Base-by-base conservation (phyloP, 2,888 invertebrate species). In the Emmelina monodactyla region DNA sequence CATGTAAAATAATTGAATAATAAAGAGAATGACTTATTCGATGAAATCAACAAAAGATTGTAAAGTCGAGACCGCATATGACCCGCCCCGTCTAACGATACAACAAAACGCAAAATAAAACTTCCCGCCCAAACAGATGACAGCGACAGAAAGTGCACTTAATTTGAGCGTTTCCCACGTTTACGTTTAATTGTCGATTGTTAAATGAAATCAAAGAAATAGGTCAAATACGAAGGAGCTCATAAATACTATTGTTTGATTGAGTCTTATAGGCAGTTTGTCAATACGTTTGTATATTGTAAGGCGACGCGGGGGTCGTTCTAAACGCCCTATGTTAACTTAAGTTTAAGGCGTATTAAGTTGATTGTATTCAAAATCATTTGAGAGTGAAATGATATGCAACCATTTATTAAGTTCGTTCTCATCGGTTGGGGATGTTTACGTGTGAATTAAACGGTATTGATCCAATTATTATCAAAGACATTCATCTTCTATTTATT, bases 321-420 rank as follows among this genome's bases (percentile, higher is more conserved):
- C 50, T 49, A 46, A 56, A 51, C 25, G 25, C 25, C 25, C 25
- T 25, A 25, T 25, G 11, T 25, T 25, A 25, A 25, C 25, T 25
- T 25, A 25, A 25, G 25, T 25, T 25, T 25, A 25, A 25, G 25
- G 25, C 4, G 4, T 25, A n/a, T n/a, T 25, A n/a, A 25, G n/a
- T 7, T 10, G 25, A 10, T 10, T 25, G 6, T 25, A 25, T 25
- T 25, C 25, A 51, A 46, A 63, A 42, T 65, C 68, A 52, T 57
- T 63, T 62, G 67, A 61, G 66, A 65, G 66, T 71, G 72, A 71
- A 75, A 72, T 75, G 75, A 78, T 76, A 78, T 76, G 71, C 75
- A 70, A 58, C 60, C 60, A 64, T 67, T 69, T 67, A 72, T 71
- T 71, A 70, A 62, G 53, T 58, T 55, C 52, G 55, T 71, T 75